Evolutionary conservation across 2,888 invertebrate genomes (phyloP).

Genomic region (Drosophila dives): DNA sequence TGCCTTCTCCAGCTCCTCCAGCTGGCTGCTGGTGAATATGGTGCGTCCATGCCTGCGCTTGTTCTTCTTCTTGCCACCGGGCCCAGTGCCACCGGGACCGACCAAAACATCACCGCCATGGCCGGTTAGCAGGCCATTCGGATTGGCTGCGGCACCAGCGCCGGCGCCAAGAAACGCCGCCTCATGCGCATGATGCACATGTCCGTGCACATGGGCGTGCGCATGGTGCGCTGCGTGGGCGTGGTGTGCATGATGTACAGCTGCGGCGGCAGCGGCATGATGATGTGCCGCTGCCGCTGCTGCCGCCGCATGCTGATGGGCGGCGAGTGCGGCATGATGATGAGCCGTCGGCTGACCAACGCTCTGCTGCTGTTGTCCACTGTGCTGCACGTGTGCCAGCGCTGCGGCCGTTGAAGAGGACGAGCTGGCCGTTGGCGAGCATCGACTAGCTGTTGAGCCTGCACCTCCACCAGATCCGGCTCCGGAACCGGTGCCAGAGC

Average conservation of each 20-base stretch:
- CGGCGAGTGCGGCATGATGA: slow-evolving; percentile 72
- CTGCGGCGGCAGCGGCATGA: slow-evolving; percentile 74
- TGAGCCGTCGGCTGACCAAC: slow-evolving; percentile 34
- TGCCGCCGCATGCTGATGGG: slow-evolving; percentile 75
- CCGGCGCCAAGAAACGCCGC: slow-evolving; percentile 65
- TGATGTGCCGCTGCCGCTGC: slow-evolving; percentile 75
- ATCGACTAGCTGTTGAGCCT: slow-evolving; percentile 34
- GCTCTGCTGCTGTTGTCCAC: slow-evolving; percentile 47
- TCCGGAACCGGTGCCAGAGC: slow-evolving; percentile 18
- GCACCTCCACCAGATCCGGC: slow-evolving; percentile 25
- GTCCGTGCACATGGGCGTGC: slow-evolving; percentile 61
- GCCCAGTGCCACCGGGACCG: slow-evolving; percentile 67
- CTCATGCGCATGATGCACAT: slow-evolving; percentile 72
- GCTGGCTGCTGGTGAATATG: slow-evolving; percentile 99
- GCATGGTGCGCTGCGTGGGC: slow-evolving; percentile 68
- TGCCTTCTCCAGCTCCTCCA: slow-evolving; percentile 99
- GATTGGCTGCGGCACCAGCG: slow-evolving; percentile 54
- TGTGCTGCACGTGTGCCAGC: slow-evolving; percentile 48
- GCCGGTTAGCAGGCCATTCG: slow-evolving; percentile 62
- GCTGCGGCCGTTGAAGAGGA: slow-evolving; percentile 66
- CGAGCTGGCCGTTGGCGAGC: slow-evolving; percentile 61
- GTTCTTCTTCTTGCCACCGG: slow-evolving; percentile 92
- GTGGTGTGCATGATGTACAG: slow-evolving; percentile 74
- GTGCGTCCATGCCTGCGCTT: slow-evolving; percentile 97
- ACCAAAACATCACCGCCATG: slow-evolving; percentile 68